Percentiles rank a stretch among this genome's conserved stretches.
Evolutionary conservation across 2,797 vertebrate species (phyloP).

Genomic region (Taeniopygia guttata): DNA sequence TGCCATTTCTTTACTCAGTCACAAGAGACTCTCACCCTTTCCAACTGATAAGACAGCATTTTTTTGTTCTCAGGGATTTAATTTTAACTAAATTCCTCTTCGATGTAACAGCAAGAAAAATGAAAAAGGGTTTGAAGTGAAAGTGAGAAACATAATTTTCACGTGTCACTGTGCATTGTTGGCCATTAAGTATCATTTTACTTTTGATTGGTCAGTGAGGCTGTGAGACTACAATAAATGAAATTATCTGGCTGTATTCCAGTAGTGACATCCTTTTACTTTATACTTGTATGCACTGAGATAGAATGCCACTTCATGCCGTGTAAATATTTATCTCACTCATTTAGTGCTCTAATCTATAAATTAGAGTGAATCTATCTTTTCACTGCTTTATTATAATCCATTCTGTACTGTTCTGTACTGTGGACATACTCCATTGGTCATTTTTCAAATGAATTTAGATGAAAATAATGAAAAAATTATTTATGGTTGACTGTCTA

Average conservation of each 20-base stretch:
- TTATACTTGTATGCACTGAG: neutral
- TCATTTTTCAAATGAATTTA: neutral
- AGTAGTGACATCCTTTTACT: neutral
- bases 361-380: neutral
- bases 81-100: neutral
- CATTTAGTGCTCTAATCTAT: neutral
- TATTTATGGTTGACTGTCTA: neutral
- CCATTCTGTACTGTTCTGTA: neutral
- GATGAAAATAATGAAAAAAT: neutral
- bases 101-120: neutral
- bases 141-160: neutral
- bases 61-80: neutral
- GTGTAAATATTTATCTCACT: neutral
- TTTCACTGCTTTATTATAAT: neutral
- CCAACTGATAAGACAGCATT: neutral
- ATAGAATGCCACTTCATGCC: neutral
- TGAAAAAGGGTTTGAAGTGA: neutral
- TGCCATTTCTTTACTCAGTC: neutral
- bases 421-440: neutral
- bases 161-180: neutral
- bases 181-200: neutral
- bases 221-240: neutral
- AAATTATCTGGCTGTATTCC: neutral
- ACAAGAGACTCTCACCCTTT: neutral
- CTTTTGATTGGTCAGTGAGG: neutral